These are phyloP conservation scores for Lates calcarifer DNA, from an alignment of 2,113 vertebrate species.

Conservation along the genomic window DNA sequence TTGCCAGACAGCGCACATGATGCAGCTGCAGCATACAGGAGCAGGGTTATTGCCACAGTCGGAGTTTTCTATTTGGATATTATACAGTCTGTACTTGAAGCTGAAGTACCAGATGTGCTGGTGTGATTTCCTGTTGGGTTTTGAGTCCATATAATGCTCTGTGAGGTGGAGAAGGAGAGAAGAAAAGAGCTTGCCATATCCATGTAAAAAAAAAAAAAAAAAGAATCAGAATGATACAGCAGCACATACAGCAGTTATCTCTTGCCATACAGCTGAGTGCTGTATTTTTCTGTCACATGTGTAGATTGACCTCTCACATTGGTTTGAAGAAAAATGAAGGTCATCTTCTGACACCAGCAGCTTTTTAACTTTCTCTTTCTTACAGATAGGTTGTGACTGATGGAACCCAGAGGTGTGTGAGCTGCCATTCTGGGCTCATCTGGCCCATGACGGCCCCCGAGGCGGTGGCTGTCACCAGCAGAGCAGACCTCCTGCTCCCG, in stretches of 20 bases:
- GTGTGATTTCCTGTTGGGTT: constrained; percentile 41
- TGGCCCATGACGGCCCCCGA: constrained; percentile 59
- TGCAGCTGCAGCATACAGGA: constrained; percentile 54
- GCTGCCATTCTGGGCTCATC: constrained; percentile 69
- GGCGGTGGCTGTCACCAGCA: constrained; percentile 63
- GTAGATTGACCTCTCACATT: constrained; percentile 9
- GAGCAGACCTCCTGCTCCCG: constrained; percentile 65
- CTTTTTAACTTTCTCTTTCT: constrained; percentile 15
- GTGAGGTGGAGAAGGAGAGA: background rate
- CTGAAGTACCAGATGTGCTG: constrained; percentile 62
- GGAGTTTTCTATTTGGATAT: constrained; percentile 51
- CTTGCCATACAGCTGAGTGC: background rate
- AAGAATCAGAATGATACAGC: background rate
- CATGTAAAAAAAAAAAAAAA: too few relatives aligned
- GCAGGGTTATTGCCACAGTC: constrained; percentile 44
- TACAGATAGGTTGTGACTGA: constrained; percentile 48
- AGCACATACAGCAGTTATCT: background rate
- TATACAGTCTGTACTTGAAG: constrained; percentile 33
- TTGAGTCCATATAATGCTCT: constrained; percentile 15
- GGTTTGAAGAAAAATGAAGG: constrained; percentile 36
- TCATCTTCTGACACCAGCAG: constrained; percentile 25
- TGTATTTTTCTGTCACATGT: background rate
- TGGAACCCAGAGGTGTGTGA: constrained; percentile 54
- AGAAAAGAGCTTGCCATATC: constrained; percentile 3
- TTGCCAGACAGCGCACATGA: constrained; percentile 46